These are phyloP conservation scores for Incurvaria masculella DNA, from an alignment of 2,888 invertebrate genomes.

Conservation along the genomic window DNA sequence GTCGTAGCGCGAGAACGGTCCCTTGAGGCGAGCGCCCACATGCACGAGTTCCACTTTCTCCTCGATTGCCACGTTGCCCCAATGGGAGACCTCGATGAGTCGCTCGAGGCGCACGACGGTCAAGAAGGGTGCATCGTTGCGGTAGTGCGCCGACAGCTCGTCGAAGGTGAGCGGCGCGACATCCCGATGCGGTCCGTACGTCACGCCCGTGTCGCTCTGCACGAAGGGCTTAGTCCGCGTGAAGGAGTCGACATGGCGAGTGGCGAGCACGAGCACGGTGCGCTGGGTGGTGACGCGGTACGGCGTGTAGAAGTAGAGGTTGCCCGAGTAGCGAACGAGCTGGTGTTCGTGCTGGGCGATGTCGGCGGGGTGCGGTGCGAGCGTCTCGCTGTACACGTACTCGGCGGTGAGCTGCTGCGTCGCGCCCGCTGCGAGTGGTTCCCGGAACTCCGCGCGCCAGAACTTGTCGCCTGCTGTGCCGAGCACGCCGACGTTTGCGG, in stretches of 20 bases:
- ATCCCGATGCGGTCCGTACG: slow-evolving; percentile 87
- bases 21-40: slow-evolving; percentile 89
- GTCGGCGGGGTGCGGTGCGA: slow-evolving; percentile 81
- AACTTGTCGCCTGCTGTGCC: slow-evolving; percentile 48
- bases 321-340: slow-evolving; percentile 82
- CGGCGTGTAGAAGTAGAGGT: slow-evolving; percentile 78
- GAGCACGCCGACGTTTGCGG: slow-evolving; percentile 49
- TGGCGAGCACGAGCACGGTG: slow-evolving; percentile 72
- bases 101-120: slow-evolving; percentile 87
- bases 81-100: slow-evolving; percentile 94
- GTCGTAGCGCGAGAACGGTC: slow-evolving; percentile 95
- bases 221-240: slow-evolving; percentile 78
- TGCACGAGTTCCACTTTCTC: slow-evolving; percentile 91
- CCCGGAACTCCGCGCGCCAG: slow-evolving; percentile 59
- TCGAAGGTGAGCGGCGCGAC: slow-evolving; percentile 58
- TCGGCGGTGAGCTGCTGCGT: slow-evolving; percentile 64
- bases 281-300: slow-evolving; percentile 80
- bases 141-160: slow-evolving; percentile 82
- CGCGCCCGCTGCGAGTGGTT: slow-evolving; percentile 56
- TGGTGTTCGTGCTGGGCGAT: slow-evolving; percentile 95
- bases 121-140: slow-evolving; percentile 95
- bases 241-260: slow-evolving; percentile 77
- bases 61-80: slow-evolving; percentile 98
- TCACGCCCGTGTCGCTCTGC: slow-evolving; percentile 75
- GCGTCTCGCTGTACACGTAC: slow-evolving; percentile 68